Base-by-base conservation (phyloP, 2,113 vertebrate species). In the Pachycephala philippinensis region DNA sequence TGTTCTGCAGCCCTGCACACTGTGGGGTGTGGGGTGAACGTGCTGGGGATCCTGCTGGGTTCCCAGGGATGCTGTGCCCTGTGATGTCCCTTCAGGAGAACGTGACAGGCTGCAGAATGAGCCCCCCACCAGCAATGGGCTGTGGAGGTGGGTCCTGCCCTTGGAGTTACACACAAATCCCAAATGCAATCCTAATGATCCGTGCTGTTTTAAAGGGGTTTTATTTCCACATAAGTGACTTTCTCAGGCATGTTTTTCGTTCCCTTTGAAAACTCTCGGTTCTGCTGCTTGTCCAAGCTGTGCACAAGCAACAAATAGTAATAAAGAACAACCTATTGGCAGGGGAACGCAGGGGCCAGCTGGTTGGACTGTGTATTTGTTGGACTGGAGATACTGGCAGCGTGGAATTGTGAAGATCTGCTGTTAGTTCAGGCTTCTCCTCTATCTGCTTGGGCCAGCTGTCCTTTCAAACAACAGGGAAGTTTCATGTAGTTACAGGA, bases 21-120 rank as follows among this genome's bases (percentile, higher is more conserved):
- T 35, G 50, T 5, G 6, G 28, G 17, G 22, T 17, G 39, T 1
- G 3, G 68, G 63, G 19, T 28, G 45, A 21, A 17, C 0, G 0
- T 64, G 15, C 65, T 81, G 57, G 40, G 66, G 33, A 11, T 69
- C 42, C 68, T 39, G 31, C 13, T 33, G 63, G 23, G 19, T 19
- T 71, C 57, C 54, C 6, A 3, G 53, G 91, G 49, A 3, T 5
- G 1, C 57, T 56, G 54, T 50, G 50, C 60, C 30, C 47, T 49
- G 31, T 7, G 4, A 16, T 26, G 33, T 78, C 88, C 77, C 75
- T 56, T 27, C 1, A 19, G 85, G 28, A 49, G 21, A 61, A 33
- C 0, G 1, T 7, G 12, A 8, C 11, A 12, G 2, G 26, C n/a
- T 87, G 70, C 59, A 79, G 37, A 59, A 28, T 8, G 53, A 64